Evolutionary conservation across 2,113 vertebrate genomes (phyloP).

Genomic region (Falco punctatus): DNA sequence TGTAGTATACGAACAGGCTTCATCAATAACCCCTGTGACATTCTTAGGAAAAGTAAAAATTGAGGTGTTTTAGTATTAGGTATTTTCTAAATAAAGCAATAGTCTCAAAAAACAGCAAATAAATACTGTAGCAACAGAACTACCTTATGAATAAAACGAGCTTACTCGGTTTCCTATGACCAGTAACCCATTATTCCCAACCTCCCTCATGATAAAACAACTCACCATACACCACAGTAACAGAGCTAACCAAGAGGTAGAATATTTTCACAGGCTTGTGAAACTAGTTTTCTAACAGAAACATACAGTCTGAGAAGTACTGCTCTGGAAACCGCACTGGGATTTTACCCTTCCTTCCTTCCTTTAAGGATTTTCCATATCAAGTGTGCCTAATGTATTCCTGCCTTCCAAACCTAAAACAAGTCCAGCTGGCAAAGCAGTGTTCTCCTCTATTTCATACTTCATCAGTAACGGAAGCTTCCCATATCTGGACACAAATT

Average conservation of each 20-base stretch:
- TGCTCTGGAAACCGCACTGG: not conserved
- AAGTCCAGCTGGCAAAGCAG: not conserved
- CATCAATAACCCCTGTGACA: not conserved
- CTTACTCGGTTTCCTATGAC: not conserved
- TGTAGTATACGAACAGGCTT: not conserved
- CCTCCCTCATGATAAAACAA: not conserved
- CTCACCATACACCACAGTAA: not conserved
- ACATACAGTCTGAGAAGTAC: not conserved
- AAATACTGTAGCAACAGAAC: not conserved
- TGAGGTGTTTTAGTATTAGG: not conserved
- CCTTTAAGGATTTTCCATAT: not conserved
- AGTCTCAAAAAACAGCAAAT: not conserved
- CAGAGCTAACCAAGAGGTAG: not conserved
- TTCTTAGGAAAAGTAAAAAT: not conserved
- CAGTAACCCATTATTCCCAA: not conserved
- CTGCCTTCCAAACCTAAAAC: not conserved
- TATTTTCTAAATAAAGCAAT: not conserved
- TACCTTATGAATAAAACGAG: not conserved
- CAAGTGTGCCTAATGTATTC: not conserved
- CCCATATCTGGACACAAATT: not conserved
- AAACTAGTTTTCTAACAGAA: not conserved
- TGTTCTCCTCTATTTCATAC: not conserved
- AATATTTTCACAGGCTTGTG: not conserved
- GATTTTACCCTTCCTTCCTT: not conserved
- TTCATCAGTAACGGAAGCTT: not conserved